Conservation (phyloP, 2,888 invertebrate species). For the Choreutis nemorana region DNA sequence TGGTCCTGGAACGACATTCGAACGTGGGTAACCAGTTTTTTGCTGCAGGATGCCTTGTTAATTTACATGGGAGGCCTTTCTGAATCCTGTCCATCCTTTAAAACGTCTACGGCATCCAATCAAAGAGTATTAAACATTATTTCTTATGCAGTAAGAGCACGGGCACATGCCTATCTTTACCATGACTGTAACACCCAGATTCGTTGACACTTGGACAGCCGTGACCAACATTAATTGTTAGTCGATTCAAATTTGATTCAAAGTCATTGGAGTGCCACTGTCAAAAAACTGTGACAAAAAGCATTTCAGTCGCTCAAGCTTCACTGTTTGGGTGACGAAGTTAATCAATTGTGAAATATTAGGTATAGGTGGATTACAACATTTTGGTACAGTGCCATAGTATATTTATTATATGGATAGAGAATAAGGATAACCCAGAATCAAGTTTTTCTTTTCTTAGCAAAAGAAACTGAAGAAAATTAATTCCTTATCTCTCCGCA, state of each 20-base stretch:
- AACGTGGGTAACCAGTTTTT: conserved; percentile 7
- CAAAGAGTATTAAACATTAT: no score
- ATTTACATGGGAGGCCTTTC: conserved; percentile 18
- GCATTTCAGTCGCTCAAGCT: conserved; percentile 34
- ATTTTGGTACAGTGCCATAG: background rate
- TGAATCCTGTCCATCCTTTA: no score
- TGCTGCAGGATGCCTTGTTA: conserved; percentile 13
- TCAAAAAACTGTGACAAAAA: conserved; percentile 46
- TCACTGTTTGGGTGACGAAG: conserved; percentile 31
- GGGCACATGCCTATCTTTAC: no score
- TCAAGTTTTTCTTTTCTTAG: no score
- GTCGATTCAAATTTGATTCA: conserved; percentile 35
- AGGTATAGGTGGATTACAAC: background rate
- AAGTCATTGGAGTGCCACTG: conserved; percentile 41
- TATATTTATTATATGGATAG: no score
- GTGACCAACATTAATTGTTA: conserved; percentile 41
- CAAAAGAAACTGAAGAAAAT: no score
- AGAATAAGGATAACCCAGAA: no score
- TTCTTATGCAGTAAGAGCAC: no score
- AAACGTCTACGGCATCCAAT: no score
- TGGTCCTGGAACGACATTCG: background rate
- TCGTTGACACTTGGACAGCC: conserved; percentile 38
- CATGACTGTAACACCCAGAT: no score
- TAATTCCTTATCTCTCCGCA: no score
- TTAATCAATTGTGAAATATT: background rate